Evolutionary conservation across 2,113 vertebrate genomes (phyloP).

Genomic region (Mionectes macconnelli): DNA sequence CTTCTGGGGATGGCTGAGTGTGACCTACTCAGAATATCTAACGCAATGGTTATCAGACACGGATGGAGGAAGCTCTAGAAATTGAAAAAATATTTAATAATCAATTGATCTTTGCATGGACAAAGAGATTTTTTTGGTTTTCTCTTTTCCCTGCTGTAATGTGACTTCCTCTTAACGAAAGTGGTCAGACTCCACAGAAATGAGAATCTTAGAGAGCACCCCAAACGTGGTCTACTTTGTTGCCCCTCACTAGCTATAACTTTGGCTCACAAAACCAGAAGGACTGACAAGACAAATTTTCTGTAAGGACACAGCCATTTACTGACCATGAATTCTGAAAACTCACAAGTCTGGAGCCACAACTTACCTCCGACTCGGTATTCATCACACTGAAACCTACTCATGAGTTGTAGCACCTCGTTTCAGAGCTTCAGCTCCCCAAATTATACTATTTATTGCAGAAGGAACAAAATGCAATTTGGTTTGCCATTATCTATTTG

Average conservation of each 20-base stretch:
- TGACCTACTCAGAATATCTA: rapidly evolving
- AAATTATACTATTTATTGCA: neutral
- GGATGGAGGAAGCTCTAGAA: neutral
- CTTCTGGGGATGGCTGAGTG: neutral
- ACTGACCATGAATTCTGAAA: neutral
- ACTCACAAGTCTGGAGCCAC: neutral
- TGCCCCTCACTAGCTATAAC: neutral
- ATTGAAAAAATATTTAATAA: neutral
- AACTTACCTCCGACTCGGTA: neutral
- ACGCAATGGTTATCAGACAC: neutral
- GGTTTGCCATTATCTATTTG: neutral
- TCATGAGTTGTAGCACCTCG: neutral
- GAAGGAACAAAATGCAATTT: neutral
- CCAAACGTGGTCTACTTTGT: neutral
- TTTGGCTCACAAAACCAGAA: neutral
- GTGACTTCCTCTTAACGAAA: neutral
- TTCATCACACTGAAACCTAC: neutral
- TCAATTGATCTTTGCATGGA: neutral
- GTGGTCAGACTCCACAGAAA: neutral
- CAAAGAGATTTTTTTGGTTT: neutral
- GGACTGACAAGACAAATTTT: neutral
- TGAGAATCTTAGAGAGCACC: neutral
- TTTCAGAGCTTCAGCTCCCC: neutral
- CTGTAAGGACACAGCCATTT: neutral
- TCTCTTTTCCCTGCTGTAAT: neutral